phyloP scores from a whole-genome alignment of 2,888 invertebrate genomes.

The Ctenicera cuprea region DNA sequence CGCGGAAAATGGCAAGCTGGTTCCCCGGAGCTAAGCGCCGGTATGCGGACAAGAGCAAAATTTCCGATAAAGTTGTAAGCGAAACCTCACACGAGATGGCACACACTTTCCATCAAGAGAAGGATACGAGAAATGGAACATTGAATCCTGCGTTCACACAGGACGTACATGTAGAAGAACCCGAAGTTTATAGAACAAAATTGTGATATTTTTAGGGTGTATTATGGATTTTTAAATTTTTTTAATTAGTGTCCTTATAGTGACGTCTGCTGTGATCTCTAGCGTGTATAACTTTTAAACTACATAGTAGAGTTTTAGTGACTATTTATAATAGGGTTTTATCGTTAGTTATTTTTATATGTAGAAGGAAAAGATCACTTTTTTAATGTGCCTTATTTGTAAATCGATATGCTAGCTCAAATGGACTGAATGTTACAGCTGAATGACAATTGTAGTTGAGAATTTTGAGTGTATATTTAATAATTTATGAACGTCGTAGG shows the following conservation, averaged over 20 bases:
- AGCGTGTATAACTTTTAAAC: conserved; percentile 26
- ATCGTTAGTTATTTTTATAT: conserved; percentile 15
- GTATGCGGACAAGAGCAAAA: conserved; percentile 67
- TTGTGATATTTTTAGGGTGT: conserved; percentile 63
- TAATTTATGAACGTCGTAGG: not conserved
- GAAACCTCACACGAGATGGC: conserved; percentile 42
- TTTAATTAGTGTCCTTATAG: conserved; percentile 51
- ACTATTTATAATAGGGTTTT: conserved; percentile 29
- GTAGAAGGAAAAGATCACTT: not conserved
- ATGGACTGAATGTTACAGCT: conserved; percentile 15
- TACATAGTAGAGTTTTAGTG: conserved; percentile 27
- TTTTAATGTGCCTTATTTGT: conserved; percentile 1
- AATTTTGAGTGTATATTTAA: conserved; percentile 4
- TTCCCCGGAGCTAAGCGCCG: conserved; percentile 78
- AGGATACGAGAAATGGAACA: conserved; percentile 36
- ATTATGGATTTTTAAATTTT: conserved; percentile 33
- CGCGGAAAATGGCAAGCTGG: conserved; percentile 76
- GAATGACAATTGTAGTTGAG: not conserved
- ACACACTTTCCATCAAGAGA: conserved; percentile 42
- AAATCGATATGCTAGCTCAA: not conserved
- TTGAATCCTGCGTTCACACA: conserved; percentile 59
- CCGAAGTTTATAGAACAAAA: conserved; percentile 65
- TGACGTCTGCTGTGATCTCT: conserved; percentile 54
- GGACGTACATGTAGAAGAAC: conserved; percentile 62
- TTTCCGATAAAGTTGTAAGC: conserved; percentile 42